Evolutionary conservation across 2,888 invertebrate genomes (phyloP), one percentile per base, ranked within the genome.

Genomic region (Tinea semifulvella): DNA sequence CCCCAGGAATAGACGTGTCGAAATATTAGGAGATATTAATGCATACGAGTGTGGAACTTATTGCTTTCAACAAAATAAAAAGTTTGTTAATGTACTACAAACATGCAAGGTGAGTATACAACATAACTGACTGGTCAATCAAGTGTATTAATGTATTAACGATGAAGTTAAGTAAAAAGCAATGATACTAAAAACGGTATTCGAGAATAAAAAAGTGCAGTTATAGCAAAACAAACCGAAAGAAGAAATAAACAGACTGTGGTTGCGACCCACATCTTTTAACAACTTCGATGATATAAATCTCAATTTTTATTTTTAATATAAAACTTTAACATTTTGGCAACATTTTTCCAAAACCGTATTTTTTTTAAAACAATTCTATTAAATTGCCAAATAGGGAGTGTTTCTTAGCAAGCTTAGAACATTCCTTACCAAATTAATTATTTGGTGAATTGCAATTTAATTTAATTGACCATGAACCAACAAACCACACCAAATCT

Each of bases 381-480:
- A 25, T 25, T 25, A 7, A 25, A 7, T 27, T 27, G n/a, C 5
- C n/a, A 27, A 31, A 31, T 14, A 11, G n/a, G n/a, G 8, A 4
- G 10, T 31, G 18, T 38, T 38, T 38, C 31, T 31, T n/a, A 14
- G 31, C n/a, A 13, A 31, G 6, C 2, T 13, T 13, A 11, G 13
- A 22, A 31, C 31, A 31, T 7, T 11, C n/a, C n/a, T n/a, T n/a
- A n/a, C n/a, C 7, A n/a, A 31, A 13, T 26, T 26, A 2, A 26
- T 26, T 3, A 11, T 6, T 14, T 31, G 31, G 31, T 13, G 13
- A 4, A 31, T 31, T 31, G 36, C 36, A 36, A 36, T 36, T 36
- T 18, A 36, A 17, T 36, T 18, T 54, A 56, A 57, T 54, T 54
- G 56, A 55, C 55, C 56, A 54, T 58, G 61, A 60, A 62, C 60